Evolutionary conservation across 2,888 invertebrate genomes (phyloP), one percentile per base, ranked within the genome.

Genomic region (Tipula helvola): DNA sequence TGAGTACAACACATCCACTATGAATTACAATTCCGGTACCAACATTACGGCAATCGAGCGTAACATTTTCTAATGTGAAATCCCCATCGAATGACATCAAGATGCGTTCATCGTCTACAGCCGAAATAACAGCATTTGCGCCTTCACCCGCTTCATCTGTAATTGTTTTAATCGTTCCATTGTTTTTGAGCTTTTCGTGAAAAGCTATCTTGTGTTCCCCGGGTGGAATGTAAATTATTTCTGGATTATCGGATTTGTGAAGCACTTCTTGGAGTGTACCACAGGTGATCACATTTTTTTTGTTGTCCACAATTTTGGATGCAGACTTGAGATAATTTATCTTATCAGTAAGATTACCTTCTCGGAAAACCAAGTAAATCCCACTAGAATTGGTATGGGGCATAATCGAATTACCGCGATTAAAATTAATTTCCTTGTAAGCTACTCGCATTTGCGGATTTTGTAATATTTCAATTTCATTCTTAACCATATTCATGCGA

Each of bases 391-490:
- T 10, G 10, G 3, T 18, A 12, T 0, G 3, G 2, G 71, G 3
- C 3, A 28, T 71, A 28, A 28, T 71, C 4, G 28, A 28, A 28
- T 28, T 28, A 3, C 87, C 87, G 13, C 87, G 87, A 0, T 88
- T 88, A 36, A 90, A 90, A 87, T 92, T 89, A 0, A 90, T 86
- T 83, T 90, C 89, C 85, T 90, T 90, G 87, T 90, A 91, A 52
- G 93, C 92, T 13, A 92, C 91, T 86, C 94, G 90, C 90, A 94
- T 92, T 36, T 92, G 90, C 0, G 94, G 93, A 90, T 94, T 93
- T 89, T 94, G 94, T 0, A 94, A 89, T 28, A 94, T 91, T 88
- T 94, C 93, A 88, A 94, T 92, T 88, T 94, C 93, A 57, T 91
- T 92, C 87, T 93, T 93, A 47, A 94, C 94, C 89, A 93, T 93